Base-by-base conservation (phyloP, 2,113 vertebrate species). In the Rhombomys opimus region DNA sequence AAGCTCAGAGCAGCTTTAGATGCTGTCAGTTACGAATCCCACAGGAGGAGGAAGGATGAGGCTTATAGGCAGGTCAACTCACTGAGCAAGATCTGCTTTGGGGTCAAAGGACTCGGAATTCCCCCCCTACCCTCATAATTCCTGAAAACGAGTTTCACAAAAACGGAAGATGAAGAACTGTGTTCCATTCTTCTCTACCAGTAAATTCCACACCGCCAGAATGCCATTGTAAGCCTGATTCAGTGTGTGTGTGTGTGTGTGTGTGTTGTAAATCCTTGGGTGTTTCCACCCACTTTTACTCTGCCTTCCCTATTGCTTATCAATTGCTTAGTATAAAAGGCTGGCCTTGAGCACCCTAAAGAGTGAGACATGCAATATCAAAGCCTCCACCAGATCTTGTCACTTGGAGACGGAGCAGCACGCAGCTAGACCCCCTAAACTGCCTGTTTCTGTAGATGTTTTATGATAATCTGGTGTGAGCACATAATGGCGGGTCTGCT, bases 1-100 rank as follows among this genome's bases (percentile, higher is more conserved):
- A 70, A 46, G 72, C 68, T 88, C 82, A 87, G 63, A 70, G 82
- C 95, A 54, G 80, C 7, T 76, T 65, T 72, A 54, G 63, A 70
- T 89, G 54, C 82, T 93, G 87, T 91, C 89, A 80, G 30, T 80
- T 93, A 89, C 38, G 78, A 14, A 77, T 73, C 82, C 78, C 63
- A 87, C 61, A 75, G n/a, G 15, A n/a, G n/a, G 50, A 46, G 38
- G 70, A 52, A 41, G 30, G 5, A 11, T 5, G 22, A 22, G 61
- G 50, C 88, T 92, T 90, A 91, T 57, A 41, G 72, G 88, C 52
- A 27, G 46, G 30, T 27, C 7, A 70, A 76, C 57, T 95, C 72
- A 50, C 17, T 81, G 61, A 81, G 82, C 77, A 93, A 94, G 84
- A 77, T 67, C 50, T 72, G 72, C 7, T 38, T 70, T 70, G 20